phyloP scores from a whole-genome alignment of 2,888 invertebrate species.

The Ophion obscuratus region DNA sequence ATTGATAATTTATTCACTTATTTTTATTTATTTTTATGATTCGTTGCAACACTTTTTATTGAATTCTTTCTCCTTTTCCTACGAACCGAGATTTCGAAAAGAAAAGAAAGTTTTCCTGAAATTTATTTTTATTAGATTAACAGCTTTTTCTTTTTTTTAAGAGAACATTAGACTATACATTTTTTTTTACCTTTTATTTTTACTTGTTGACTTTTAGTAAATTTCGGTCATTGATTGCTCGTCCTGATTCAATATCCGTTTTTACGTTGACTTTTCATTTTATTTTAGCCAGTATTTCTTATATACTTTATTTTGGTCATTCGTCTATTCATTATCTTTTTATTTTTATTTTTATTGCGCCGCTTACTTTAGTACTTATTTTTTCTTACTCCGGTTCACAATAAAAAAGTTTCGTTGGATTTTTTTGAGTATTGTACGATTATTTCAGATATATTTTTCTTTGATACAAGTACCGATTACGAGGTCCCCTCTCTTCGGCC shows the following conservation, averaged over 20 bases:
- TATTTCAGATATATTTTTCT: neutral
- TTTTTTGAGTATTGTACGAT: neutral
- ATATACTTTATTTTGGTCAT: too few relatives aligned
- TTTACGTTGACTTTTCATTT: neutral
- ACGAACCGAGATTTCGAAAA: too few relatives aligned
- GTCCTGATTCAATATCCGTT: neutral
- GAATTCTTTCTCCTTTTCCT: neutral
- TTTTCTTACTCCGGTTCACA: neutral
- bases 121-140: too few relatives aligned
- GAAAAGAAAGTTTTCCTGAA: too few relatives aligned
- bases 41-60: neutral
- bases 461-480: slow-evolving; percentile 86
- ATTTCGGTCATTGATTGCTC: too few relatives aligned
- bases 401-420: neutral
- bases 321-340: neutral
- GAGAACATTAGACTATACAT: too few relatives aligned
- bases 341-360: neutral
- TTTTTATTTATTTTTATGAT: neutral
- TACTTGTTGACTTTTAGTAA: too few relatives aligned
- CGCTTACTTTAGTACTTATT: neutral
- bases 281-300: neutral
- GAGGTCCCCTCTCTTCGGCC: slow-evolving; percentile 85
- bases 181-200: too few relatives aligned
- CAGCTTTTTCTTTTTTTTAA: too few relatives aligned
- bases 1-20: neutral